Evolutionary conservation across 2,888 invertebrate genomes (phyloP).

Genomic region (Hartigia nigra): DNA sequence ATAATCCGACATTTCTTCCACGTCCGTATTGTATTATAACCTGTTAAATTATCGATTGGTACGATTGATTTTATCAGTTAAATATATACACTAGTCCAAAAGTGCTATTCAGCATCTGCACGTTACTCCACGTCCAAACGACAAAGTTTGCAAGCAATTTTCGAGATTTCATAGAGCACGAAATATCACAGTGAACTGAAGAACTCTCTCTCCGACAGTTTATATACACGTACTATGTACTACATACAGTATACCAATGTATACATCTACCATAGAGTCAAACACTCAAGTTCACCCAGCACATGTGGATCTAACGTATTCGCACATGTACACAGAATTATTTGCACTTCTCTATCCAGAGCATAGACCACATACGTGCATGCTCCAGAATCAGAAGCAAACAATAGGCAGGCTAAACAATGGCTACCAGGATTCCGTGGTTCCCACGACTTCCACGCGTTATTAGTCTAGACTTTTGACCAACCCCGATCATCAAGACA

Average conservation of each 20-base stretch:
- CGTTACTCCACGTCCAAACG: slow-evolving; percentile 7
- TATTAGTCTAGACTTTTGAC: slow-evolving; percentile 44
- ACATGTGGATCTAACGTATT: background rate
- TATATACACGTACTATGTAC: slow-evolving; percentile 25
- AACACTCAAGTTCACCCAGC: background rate
- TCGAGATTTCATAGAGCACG: slow-evolving; percentile 19
- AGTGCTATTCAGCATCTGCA: background rate
- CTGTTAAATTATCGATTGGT: background rate
- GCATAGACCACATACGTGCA: slow-evolving; percentile 5
- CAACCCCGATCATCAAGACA: background rate
- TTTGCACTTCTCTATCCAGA: background rate
- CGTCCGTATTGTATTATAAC: background rate
- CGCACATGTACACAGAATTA: background rate
- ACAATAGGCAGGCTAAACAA: slow-evolving; percentile 28
- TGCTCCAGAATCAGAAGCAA: slow-evolving; percentile 13
- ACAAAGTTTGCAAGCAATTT: background rate
- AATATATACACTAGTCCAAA: background rate
- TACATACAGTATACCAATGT: slow-evolving; percentile 29
- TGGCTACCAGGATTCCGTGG: slow-evolving; percentile 21
- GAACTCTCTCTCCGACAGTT: slow-evolving; percentile 10
- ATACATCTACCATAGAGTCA: slow-evolving; percentile 1
- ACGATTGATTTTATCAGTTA: background rate
- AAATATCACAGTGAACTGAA: slow-evolving; percentile 25
- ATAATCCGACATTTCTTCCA: background rate
- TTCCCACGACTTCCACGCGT: slow-evolving; percentile 44